Conservation (phyloP, 2,888 invertebrate species). For the Oconnorella tubifera region DNA sequence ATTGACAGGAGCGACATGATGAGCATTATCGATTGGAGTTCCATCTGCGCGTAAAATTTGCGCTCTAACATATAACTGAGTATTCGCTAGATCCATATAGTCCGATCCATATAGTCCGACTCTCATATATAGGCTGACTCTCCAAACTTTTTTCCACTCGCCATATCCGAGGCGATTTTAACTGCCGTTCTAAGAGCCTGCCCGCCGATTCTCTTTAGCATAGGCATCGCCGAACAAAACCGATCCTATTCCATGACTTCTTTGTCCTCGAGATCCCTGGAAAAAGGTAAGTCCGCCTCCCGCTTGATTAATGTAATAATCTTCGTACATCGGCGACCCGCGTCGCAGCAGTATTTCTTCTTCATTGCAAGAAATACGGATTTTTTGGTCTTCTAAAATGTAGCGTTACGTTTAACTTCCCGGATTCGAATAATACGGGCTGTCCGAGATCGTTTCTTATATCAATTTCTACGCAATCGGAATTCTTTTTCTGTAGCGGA, state of each 20-base stretch:
- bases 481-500: conserved; percentile 4
- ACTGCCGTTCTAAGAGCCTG: neutral
- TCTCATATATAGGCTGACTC: no score
- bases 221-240: neutral
- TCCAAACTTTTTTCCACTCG: neutral
- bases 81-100: neutral
- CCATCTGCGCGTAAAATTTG: neutral
- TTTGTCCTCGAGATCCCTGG: neutral
- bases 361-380: neutral
- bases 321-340: neutral
- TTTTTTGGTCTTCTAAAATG: neutral
- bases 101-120: no score
- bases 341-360: conserved; percentile 6
- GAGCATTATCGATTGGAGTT: neutral
- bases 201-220: neutral
- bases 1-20: conserved; percentile 2
- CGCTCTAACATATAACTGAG: neutral
- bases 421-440: neutral
- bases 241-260: neutral
- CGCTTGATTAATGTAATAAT: neutral
- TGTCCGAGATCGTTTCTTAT: neutral
- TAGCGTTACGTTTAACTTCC: neutral
- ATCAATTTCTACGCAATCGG: neutral
- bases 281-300: neutral
- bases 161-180: neutral